Conservation (phyloP, 2,113 vertebrate species). For the Spea multiplicata region DNA sequence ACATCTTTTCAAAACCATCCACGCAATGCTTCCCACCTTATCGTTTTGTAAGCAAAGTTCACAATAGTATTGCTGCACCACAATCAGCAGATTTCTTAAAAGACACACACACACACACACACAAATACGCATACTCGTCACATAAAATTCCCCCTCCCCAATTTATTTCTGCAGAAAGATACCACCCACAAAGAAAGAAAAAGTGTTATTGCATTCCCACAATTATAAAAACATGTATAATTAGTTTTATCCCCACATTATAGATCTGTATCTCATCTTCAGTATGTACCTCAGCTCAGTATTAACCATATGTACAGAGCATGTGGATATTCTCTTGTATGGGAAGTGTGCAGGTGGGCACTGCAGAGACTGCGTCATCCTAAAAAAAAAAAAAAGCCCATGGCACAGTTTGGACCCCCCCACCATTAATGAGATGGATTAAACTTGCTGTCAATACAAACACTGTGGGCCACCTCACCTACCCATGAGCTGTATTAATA, state of each 20-base stretch:
- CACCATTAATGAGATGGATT: neutral
- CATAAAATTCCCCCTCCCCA: neutral
- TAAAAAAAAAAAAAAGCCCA: conserved; percentile 13
- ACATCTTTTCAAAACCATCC: neutral
- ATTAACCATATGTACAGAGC: conserved; percentile 31
- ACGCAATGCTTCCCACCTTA: neutral
- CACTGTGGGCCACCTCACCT: conserved; percentile 29
- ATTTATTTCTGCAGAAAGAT: neutral
- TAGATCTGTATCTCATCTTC: neutral
- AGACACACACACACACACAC: conserved; percentile 32
- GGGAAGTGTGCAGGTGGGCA: conserved; percentile 21
- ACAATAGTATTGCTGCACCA: conserved; percentile 51
- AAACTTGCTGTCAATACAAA: conserved; percentile 21
- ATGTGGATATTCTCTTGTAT: too few relatives aligned
- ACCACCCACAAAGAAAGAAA: conserved; percentile 17
- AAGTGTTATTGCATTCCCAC: conserved; percentile 14
- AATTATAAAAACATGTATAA: neutral
- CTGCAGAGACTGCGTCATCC: conserved; percentile 7
- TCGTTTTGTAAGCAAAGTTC: conserved; percentile 50
- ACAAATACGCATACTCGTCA: neutral
- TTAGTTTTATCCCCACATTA: conserved; percentile 8
- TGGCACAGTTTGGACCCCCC: conserved; percentile 35
- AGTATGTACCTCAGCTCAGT: conserved; percentile 28
- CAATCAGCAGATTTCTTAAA: conserved; percentile 27
- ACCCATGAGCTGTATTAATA: conserved; percentile 1